These are phyloP conservation scores for Tridacna crocea DNA, from an alignment of 2,888 invertebrate genomes.

Conservation along the genomic window DNA sequence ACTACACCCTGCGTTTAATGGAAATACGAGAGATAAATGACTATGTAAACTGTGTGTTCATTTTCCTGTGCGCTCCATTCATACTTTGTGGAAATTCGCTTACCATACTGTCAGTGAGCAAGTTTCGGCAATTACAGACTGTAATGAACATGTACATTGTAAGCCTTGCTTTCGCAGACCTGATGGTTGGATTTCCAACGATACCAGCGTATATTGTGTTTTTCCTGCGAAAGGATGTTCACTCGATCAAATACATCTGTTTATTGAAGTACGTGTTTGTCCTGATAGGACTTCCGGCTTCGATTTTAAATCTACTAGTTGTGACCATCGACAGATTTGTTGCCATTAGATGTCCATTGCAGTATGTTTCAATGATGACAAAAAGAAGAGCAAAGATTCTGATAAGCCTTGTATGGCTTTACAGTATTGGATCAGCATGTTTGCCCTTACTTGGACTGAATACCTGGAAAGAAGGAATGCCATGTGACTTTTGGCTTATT, in stretches of 20 bases:
- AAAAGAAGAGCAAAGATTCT: constrained; percentile 39
- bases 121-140: constrained; percentile 60
- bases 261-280: constrained; percentile 57
- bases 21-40: constrained; percentile 9
- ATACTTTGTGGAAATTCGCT: constrained; percentile 62
- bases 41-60: constrained; percentile 22
- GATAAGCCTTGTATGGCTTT: constrained; percentile 57
- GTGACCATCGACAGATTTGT: constrained; percentile 65
- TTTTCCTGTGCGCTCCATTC: constrained; percentile 31
- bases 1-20: background rate
- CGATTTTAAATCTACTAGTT: constrained; percentile 60
- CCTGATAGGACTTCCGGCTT: constrained; percentile 55
- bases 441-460: constrained; percentile 53
- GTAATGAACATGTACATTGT: constrained; percentile 61
- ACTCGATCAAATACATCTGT: constrained; percentile 54
- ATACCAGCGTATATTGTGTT: constrained; percentile 63
- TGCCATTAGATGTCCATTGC: constrained; percentile 62
- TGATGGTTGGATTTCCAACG: constrained; percentile 58
- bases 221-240: constrained; percentile 39
- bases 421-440: constrained; percentile 47
- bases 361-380: constrained; percentile 52
- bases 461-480: constrained; percentile 40
- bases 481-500: constrained; percentile 61
- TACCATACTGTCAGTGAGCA: constrained; percentile 56
- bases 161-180: constrained; percentile 63